Conservation (phyloP, 2,113 vertebrate genomes). For the Aepyceros melampus region DNA sequence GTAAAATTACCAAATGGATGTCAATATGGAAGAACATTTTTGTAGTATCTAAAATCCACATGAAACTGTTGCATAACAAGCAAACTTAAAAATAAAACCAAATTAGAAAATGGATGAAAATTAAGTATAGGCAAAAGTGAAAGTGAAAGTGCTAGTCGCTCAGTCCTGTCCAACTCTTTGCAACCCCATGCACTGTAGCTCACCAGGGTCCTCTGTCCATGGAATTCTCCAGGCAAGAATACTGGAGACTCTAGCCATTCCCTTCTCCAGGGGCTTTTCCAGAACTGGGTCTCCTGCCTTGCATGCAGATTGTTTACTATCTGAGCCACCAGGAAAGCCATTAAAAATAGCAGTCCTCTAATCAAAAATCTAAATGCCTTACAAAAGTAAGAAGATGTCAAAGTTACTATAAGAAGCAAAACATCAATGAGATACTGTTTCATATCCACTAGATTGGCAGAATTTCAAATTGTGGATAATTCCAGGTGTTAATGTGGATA, state of each 20-base stretch:
- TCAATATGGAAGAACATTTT: neutral
- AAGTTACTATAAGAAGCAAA: neutral
- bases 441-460: neutral
- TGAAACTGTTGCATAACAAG: neutral
- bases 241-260: neutral
- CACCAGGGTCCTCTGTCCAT: neutral
- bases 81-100: neutral
- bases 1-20: neutral
- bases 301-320: neutral
- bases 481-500: neutral
- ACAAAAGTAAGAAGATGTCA: neutral
- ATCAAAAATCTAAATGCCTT: neutral
- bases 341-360: neutral
- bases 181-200: neutral
- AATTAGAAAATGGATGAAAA: neutral
- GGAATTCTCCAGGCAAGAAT: neutral
- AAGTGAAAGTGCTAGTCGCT: neutral
- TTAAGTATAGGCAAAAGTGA: neutral
- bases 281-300: neutral
- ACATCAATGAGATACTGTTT: neutral
- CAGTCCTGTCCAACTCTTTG: neutral
- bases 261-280: neutral
- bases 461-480: neutral
- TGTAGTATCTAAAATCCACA: neutral
- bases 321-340: neutral